phyloP scores from a whole-genome alignment of 2,113 vertebrate species.

The Mormyrus iriodes region DNA sequence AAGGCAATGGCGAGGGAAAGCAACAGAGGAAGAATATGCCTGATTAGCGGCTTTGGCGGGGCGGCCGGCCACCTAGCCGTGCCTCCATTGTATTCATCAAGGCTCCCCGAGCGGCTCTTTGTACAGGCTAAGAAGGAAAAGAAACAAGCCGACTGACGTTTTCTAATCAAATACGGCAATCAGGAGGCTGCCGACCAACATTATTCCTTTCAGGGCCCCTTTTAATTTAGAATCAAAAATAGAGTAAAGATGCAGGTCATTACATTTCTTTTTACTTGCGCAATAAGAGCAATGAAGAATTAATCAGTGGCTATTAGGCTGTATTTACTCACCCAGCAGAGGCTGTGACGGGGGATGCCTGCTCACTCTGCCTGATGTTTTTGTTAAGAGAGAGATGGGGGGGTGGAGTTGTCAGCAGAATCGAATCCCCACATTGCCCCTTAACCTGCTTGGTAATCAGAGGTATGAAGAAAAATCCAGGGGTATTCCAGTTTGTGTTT shows the following conservation, averaged over 20 bases:
- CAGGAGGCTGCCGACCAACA: conserved; percentile 84
- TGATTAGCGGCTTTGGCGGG: conserved; percentile 63
- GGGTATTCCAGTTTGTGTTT: conserved; percentile 4
- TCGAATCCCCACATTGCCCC: conserved; percentile 32
- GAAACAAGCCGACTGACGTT: conserved; percentile 66
- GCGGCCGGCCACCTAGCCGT: conserved; percentile 42
- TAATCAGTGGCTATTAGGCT: conserved; percentile 99
- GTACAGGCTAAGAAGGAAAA: conserved; percentile 38
- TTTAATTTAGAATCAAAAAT: conserved; percentile 96
- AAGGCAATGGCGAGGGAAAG: conserved; percentile 39
- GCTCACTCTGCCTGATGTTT: conserved; percentile 42
- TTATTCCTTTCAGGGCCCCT: conserved; percentile 89
- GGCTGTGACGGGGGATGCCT: conserved; percentile 44
- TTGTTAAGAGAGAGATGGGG: conserved; percentile 7
- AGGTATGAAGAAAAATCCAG: neutral
- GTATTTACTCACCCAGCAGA: conserved; percentile 67
- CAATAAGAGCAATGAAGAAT: conserved; percentile 98
- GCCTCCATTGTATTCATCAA: conserved; percentile 59
- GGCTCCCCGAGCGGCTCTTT: conserved; percentile 47
- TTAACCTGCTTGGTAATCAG: neutral
- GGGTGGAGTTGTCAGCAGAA: conserved; percentile 32
- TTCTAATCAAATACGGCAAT: conserved; percentile 76
- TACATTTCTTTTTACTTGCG: conserved; percentile 89
- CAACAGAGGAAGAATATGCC: conserved; percentile 61
- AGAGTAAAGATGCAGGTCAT: conserved; percentile 84